phyloP scores from a whole-genome alignment of 1,140 invertebrate species.

The Zaprionus ornatus region DNA sequence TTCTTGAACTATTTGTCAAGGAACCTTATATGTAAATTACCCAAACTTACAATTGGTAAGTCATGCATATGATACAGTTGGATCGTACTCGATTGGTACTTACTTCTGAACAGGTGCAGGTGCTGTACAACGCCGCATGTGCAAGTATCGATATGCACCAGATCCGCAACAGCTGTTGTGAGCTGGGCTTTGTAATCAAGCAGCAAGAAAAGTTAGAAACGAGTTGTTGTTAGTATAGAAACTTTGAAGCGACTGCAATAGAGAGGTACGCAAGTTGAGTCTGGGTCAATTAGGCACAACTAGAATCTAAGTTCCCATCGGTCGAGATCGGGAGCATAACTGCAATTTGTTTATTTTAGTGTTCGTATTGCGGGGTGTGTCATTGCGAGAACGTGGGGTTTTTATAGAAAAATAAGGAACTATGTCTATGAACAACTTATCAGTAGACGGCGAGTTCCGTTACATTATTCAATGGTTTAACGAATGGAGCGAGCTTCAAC shows the following conservation, averaged over 20 bases:
- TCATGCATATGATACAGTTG: neutral
- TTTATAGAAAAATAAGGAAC: conserved; percentile 25
- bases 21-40: neutral
- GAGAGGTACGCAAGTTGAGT: conserved; percentile 13
- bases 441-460: conserved; percentile 88
- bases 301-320: conserved; percentile 12
- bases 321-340: neutral
- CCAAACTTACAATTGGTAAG: neutral
- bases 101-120: neutral
- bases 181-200: conserved; percentile 53
- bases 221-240: conserved; percentile 66
- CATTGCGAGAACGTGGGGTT: conserved; percentile 36
- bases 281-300: conserved; percentile 1
- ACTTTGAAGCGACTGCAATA: conserved; percentile 47
- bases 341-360: conserved; percentile 18
- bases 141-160: conserved; percentile 25
- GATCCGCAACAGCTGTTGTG: conserved; percentile 45
- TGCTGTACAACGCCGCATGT: conserved; percentile 25
- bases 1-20: neutral
- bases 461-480: conserved; percentile 94
- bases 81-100: neutral
- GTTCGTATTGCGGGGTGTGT: conserved; percentile 21
- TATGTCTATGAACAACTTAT: conserved; percentile 79
- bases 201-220: conserved; percentile 57
- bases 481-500: conserved; percentile 94